Conservation (phyloP, 2,888 invertebrate genomes). For the Stenolophus ochropezus region DNA sequence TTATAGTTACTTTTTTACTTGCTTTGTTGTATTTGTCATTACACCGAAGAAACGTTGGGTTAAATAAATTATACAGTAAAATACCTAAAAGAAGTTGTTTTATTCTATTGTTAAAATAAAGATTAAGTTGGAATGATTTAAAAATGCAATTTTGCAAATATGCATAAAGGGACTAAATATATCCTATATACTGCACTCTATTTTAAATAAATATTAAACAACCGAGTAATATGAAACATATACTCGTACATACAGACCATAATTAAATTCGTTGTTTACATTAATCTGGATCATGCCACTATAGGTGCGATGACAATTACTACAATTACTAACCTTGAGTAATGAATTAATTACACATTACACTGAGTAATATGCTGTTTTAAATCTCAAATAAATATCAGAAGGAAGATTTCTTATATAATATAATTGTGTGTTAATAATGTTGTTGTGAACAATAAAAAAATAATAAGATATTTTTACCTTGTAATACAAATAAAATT, state of each 20-base stretch:
- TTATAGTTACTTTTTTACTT: no score
- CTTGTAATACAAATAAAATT: not conserved
- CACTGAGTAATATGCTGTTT: not conserved
- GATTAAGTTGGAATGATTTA: no score
- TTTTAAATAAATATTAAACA: not conserved
- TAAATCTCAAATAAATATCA: not conserved
- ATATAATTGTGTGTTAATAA: not conserved
- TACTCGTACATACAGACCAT: not conserved
- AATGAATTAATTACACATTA: slow-evolving; percentile 18
- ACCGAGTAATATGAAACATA: not conserved
- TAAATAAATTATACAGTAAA: no score
- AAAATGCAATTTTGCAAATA: no score
- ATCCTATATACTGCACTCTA: no score
- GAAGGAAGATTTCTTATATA: not conserved
- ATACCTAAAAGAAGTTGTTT: no score
- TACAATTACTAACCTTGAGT: slow-evolving; percentile 19
- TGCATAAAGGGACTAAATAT: no score
- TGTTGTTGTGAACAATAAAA: not conserved
- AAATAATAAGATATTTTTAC: not conserved
- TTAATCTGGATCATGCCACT: slow-evolving; percentile 17
- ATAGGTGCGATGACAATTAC: slow-evolving; percentile 20
- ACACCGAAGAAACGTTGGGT: no score
- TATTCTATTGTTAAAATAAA: no score
- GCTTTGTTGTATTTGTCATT: no score
- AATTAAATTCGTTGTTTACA: not conserved